Evolutionary conservation across 2,797 vertebrate species (phyloP), one percentile per base, ranked within the genome.

Genomic region (Eospalax fontanierii): DNA sequence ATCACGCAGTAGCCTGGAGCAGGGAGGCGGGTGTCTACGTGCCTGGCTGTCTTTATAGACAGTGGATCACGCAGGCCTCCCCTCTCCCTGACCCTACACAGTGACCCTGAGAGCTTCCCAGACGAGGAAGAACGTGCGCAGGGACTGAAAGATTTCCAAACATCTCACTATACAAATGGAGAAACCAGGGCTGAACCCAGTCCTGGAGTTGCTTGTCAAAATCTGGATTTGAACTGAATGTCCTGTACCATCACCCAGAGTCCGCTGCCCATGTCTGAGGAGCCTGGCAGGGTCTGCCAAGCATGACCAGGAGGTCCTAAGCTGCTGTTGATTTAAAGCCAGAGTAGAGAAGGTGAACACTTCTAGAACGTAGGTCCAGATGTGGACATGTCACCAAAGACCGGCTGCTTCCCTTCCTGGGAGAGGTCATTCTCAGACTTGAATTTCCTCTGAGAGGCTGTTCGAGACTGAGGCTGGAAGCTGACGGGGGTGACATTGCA

Each of bases 11-110:
- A 91, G 83, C 95, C 90, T 8, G n/a, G 2, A 84, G 82, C 65
- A n/a, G 97, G 68, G 19, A 43, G 71, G 86, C 4, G 9, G 75
- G 63, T 43, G 54, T 59, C 71, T 1, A 46, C 74, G 65, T 4
- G 87, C 84, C 89, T 82, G 14, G 71, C 85, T 46, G 90, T 38
- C 93, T 97, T 95, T 97, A 95, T 92, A 95, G 68, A 97, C 68
- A 87, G 95, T 35, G 1, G 59, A 35, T 68, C 59, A n/a, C 8
- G 12, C 43, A 96, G 92, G 40, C 90, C 95, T 12, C 81, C 75
- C 83, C 92, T 7, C 0, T 21, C 33, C 2, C 85, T 59, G 94
- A 97, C 84, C 96, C 90, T 86, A 84, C 65, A 2, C 22, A 59
- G 43, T 74, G 81, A 85, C 83, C 87, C 0, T 0, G 0, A 28